A percentile compares a stretch with the other conserved stretches of the same genome.
These are phyloP conservation scores for Tenualosa thibaudeaui DNA, from an alignment of 2,797 vertebrate species.

Conservation along the genomic window DNA sequence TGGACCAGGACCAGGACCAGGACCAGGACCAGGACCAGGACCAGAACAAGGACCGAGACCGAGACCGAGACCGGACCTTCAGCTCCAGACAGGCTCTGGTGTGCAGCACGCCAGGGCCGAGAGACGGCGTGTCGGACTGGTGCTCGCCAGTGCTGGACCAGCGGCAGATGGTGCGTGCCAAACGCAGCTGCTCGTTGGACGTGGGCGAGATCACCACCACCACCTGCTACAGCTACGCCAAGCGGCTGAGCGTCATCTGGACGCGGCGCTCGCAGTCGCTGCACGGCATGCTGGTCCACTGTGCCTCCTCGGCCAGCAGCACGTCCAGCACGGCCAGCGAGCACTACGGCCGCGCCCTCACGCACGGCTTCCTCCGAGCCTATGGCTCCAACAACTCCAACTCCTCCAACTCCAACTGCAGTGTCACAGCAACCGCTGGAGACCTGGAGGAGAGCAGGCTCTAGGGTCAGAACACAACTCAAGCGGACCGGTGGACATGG, in stretches of 20 bases:
- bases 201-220: slow-evolving; percentile 70
- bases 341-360: slow-evolving; percentile 60
- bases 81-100: slow-evolving; percentile 63
- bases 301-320: slow-evolving; percentile 67
- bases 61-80: slow-evolving; percentile 25
- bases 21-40: neutral
- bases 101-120: slow-evolving; percentile 27
- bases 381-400: slow-evolving; percentile 72
- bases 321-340: slow-evolving; percentile 50
- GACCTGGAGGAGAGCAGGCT: slow-evolving; percentile 79
- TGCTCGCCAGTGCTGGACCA: neutral
- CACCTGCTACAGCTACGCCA: slow-evolving; percentile 84
- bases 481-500: no score
- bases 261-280: slow-evolving; percentile 89
- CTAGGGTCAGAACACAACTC: slow-evolving; percentile 41
- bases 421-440: slow-evolving; percentile 57
- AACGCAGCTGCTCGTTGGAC: slow-evolving; percentile 79
- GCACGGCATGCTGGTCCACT: slow-evolving; percentile 86
- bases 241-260: slow-evolving; percentile 87
- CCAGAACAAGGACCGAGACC: neutral
- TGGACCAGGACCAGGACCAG: slow-evolving; percentile 39
- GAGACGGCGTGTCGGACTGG: slow-evolving; percentile 13
- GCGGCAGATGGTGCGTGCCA: slow-evolving; percentile 67
- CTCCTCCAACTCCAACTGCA: slow-evolving; percentile 72
- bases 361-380: slow-evolving; percentile 71